Evolutionary conservation across 2,113 vertebrate species (phyloP).

Genomic region (Megaceryle maxima): DNA sequence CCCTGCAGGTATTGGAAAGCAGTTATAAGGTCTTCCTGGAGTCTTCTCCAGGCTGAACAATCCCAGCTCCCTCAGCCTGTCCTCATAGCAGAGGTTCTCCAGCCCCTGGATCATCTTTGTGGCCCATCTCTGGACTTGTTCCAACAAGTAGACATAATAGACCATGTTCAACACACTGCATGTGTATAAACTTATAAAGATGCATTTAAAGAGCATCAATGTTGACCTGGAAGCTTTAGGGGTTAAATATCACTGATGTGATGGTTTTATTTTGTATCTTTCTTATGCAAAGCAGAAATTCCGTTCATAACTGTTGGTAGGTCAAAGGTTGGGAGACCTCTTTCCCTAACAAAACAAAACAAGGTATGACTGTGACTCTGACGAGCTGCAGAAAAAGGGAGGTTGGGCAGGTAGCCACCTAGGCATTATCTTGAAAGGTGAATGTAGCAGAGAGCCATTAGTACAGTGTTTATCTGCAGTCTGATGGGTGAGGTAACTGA

Average conservation of each 20-base stretch:
- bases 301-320: neutral
- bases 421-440: neutral
- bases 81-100: no score
- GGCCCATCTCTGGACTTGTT: no score
- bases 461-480: neutral
- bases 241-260: neutral
- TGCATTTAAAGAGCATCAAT: neutral
- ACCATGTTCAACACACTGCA: neutral
- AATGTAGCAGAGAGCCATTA: constrained; percentile 32
- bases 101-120: no score
- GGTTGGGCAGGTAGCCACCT: neutral
- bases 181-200: neutral
- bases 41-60: no score
- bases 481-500: neutral
- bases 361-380: no score
- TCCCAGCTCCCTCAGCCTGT: no score
- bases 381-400: neutral
- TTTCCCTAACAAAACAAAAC: neutral
- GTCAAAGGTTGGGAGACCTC: neutral
- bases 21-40: no score
- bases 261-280: neutral
- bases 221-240: neutral
- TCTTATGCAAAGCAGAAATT: neutral
- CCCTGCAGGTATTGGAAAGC: no score
- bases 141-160: no score